phyloP scores from a whole-genome alignment of 2,113 vertebrate genomes.

The Hystrix brachyura region DNA sequence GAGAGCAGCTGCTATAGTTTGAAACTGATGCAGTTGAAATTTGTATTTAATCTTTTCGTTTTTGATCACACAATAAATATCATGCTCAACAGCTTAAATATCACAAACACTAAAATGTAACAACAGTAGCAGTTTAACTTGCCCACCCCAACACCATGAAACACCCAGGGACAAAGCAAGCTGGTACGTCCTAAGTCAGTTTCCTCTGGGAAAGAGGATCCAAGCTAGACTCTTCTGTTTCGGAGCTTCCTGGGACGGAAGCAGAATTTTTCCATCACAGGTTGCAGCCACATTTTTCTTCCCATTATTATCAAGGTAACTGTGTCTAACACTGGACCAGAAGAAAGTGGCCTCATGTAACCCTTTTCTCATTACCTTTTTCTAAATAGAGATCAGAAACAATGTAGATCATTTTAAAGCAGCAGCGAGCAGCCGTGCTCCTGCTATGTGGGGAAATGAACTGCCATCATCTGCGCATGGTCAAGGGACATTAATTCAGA shows the following conservation, averaged over 20 bases:
- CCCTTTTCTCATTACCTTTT: background rate
- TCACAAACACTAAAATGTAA: conserved; percentile 15
- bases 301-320: conserved; percentile 3
- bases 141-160: background rate
- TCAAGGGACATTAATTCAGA: background rate
- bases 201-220: background rate
- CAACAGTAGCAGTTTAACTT: background rate
- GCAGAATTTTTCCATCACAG: background rate
- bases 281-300: background rate
- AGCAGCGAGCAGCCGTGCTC: background rate
- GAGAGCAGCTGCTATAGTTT: conserved; percentile 20
- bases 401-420: background rate
- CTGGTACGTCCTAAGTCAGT: background rate
- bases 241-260: background rate
- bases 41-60: conserved; percentile 44
- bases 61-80: background rate
- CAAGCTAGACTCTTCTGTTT: background rate
- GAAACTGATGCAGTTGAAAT: background rate
- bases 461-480: accelerated
- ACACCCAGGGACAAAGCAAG: background rate
- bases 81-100: conserved; percentile 41
- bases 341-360: background rate
- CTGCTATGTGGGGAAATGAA: background rate
- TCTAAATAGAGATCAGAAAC: background rate
- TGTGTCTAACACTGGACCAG: background rate